Evolutionary conservation across 2,113 vertebrate species (phyloP), one percentile per base, ranked within the genome.

Genomic region (Morone saxatilis): DNA sequence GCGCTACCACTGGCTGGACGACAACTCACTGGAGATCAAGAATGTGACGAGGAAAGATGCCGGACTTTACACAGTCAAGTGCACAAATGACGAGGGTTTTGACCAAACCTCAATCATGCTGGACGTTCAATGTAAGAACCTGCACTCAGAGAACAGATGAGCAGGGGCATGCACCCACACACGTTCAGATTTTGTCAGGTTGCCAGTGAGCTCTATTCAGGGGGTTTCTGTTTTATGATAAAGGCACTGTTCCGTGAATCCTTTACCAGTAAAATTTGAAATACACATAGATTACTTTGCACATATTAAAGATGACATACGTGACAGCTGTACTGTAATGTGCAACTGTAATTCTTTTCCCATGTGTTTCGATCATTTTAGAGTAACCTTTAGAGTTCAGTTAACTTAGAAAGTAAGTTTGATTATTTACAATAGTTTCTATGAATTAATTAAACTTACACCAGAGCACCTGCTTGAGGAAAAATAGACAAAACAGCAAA

Each of bases 41-140:
- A 96, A 96, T 17, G 93, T 95, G 76, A 95, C 93, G 0, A 92
- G 94, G 62, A 93, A 86, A 50, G 86, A 96, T 43, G 91, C 90
- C 0, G 94, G 95, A 20, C 61, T 92, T 62, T 97, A 96, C 88
- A 84, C 65, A 3, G 84, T 94, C 43, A 57, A 89, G 84, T 96
- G 95, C 51, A 77, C 85, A 63, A 96, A 96, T 51, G 62, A 87
- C 0, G 94, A 96, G 77, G 95, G 96, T 1, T 77, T 78, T 38
- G 89, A 80, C 61, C 84, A 83, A 62, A 91, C 69, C 59, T 48
- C 81, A 48, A 62, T 96, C 72, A 71, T 5, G 47, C 92, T 96
- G 86, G 93, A 95, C 10, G 92, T 96, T 51, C 93, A 90, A 25
- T 94, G 96, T 96, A 89, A 96, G 95, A 70, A 51, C 53, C 62